A percentile compares a stretch with the other conserved stretches of the same genome.
Evolutionary conservation across 2,797 vertebrate species (phyloP).

Genomic region (Decapterus maruadsi): DNA sequence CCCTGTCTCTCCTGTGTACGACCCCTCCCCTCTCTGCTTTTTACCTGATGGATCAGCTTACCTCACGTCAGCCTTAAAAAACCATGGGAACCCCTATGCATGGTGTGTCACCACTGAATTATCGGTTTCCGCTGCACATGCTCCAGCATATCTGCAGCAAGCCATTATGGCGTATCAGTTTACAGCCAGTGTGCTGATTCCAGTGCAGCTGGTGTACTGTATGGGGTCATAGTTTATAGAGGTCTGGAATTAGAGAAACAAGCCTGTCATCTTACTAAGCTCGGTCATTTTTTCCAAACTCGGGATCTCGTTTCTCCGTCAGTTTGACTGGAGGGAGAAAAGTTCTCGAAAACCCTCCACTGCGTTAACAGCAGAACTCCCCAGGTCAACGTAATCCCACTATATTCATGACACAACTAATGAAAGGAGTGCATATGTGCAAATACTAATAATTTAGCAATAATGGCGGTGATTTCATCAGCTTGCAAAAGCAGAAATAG

Average conservation of each 20-base stretch:
- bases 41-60: slow-evolving; percentile 80
- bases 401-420: slow-evolving; percentile 1
- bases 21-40: slow-evolving; percentile 41
- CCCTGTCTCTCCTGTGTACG: slow-evolving; percentile 27
- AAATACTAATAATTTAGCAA: not conserved
- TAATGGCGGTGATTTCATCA: not conserved
- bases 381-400: slow-evolving; percentile 9
- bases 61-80: slow-evolving; percentile 76
- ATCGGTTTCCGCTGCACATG: slow-evolving; percentile 81
- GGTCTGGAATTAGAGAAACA: slow-evolving; percentile 75
- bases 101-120: slow-evolving; percentile 80
- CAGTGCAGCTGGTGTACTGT: slow-evolving; percentile 75
- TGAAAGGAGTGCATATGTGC: not conserved
- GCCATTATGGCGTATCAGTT: slow-evolving; percentile 80
- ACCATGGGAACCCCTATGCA: slow-evolving; percentile 75
- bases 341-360: slow-evolving; percentile 28
- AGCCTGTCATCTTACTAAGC: slow-evolving; percentile 68
- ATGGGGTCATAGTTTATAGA: slow-evolving; percentile 72
- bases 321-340: slow-evolving; percentile 23
- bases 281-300: slow-evolving; percentile 55
- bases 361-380: slow-evolving; percentile 22
- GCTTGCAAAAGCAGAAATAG: slow-evolving; percentile 10
- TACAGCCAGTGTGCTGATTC: slow-evolving; percentile 76
- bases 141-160: slow-evolving; percentile 77
- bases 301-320: slow-evolving; percentile 55